Conservation (phyloP, 2,888 invertebrate genomes). For the Heliconius cydno region DNA sequence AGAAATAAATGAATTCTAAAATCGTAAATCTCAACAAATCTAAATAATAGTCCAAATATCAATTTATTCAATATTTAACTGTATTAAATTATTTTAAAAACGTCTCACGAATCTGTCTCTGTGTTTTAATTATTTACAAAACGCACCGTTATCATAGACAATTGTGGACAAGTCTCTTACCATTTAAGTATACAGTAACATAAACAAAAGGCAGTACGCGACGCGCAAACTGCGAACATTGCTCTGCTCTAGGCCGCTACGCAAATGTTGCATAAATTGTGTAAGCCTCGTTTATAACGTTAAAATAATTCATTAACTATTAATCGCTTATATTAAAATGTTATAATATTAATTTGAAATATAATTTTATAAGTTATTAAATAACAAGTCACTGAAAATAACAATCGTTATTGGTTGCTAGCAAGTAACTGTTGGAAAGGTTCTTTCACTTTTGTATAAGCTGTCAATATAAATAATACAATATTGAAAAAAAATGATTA, state of each 20-base stretch:
- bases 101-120: slow-evolving; percentile 35
- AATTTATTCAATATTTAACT: slow-evolving; percentile 50
- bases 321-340: not conserved
- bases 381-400: no score
- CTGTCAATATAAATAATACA: not conserved
- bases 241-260: slow-evolving; percentile 59
- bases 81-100: slow-evolving; percentile 72
- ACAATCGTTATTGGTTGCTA: no score
- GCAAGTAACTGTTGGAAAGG: not conserved
- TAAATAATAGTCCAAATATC: not conserved
- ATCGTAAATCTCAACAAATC: not conserved
- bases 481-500: not conserved
- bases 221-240: slow-evolving; percentile 56
- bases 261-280: slow-evolving; percentile 57
- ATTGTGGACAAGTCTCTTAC: slow-evolving; percentile 68
- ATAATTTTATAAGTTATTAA: no score
- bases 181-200: slow-evolving; percentile 74
- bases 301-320: slow-evolving; percentile 14
- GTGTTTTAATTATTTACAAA: slow-evolving; percentile 80
- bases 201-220: slow-evolving; percentile 64
- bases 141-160: slow-evolving; percentile 73
- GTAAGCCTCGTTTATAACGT: slow-evolving; percentile 39
- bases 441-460: not conserved
- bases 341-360: not conserved
- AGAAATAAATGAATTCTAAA: no score